Evolutionary conservation across 2,888 invertebrate genomes (phyloP), one percentile per base, ranked within the genome.

Genomic region (Magallana nippona): DNA sequence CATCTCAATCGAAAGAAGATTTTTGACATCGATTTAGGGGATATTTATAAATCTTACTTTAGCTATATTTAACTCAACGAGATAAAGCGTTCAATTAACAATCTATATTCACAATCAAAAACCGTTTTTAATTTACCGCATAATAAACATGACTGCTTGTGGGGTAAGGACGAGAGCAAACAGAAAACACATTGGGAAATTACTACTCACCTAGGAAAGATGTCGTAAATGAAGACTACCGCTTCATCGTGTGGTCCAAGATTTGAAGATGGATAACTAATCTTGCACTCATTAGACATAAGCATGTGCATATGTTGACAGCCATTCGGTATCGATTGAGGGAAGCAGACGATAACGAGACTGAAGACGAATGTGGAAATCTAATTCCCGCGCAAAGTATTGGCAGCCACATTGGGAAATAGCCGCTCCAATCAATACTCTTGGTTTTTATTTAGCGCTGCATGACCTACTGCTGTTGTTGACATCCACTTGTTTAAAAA

Each of bases 301-400:
- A 71, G 27, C 71, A 71, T 13, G 22, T 27, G 71, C 71, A 71
- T 11, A 27, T 71, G 71, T 11, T 71, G 71, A 71, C 27, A 27
- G 32, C 22, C 22, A 71, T 27, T 71, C 13, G 71, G 5, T 71
- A 27, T 60, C 5, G 60, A 60, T 60, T n/a, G n/a, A 60, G 19
- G 19, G 60, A n/a, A 60, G 60, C 60, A 60, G 13, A 71, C 22
- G 71, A 71, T 27, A 32, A 71, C 32, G 71, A 71, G 71, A 71
- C 71, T 13, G 19, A 10, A 71, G 71, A 22, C 71, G 32, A 32
- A 71, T 71, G 32, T 32, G 71, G 71, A 71, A 27, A 71, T 11
- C 63, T 63, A 22, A 63, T 32, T 32, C 71, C 71, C 27, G 71
- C 71, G 44, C 44, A 8, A 44, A 44, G 27, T 27, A 27, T n/a